Percentiles rank a stretch among this genome's conserved stretches.
phyloP scores from a whole-genome alignment of 2,888 invertebrate species.

The Drosophila helvetica region DNA sequence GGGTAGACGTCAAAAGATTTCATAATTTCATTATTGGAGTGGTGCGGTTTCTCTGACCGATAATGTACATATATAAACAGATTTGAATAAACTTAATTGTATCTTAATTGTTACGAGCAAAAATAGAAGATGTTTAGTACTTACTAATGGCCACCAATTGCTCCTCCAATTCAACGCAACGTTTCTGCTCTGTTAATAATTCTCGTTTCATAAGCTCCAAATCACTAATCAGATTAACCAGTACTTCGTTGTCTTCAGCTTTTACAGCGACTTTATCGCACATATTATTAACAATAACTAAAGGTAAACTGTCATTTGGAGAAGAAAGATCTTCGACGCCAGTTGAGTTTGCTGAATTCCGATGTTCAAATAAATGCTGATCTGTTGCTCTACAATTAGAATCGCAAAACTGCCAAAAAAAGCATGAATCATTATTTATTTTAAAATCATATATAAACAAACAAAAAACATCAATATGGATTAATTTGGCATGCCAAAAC shows the following conservation, averaged over 20 bases:
- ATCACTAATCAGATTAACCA: conserved; percentile 87
- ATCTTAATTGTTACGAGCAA: background rate
- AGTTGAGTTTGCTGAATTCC: conserved; percentile 79
- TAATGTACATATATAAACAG: too few relatives aligned
- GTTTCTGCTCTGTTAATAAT: conserved; percentile 89
- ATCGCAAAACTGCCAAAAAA: conserved; percentile 22
- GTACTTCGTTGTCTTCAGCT: conserved; percentile 82
- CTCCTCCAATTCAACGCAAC: conserved; percentile 90
- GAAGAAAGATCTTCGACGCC: conserved; percentile 68
- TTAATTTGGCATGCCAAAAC: too few relatives aligned
- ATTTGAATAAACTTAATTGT: background rate
- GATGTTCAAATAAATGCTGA: conserved; percentile 43
- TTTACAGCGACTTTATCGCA: conserved; percentile 43
- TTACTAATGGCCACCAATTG: conserved; percentile 87
- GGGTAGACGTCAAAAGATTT: too few relatives aligned
- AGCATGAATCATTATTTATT: background rate
- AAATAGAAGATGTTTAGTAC: conserved; percentile 23
- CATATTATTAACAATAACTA: background rate
- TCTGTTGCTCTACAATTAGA: conserved; percentile 42
- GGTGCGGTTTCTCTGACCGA: too few relatives aligned
- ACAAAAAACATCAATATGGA: background rate
- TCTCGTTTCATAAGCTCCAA: conserved; percentile 89
- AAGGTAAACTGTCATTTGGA: conserved; percentile 31
- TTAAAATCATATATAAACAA: background rate
- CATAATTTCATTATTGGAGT: too few relatives aligned